Base-by-base conservation (phyloP, 1,140 invertebrate genomes). In the Popillia japonica region DNA sequence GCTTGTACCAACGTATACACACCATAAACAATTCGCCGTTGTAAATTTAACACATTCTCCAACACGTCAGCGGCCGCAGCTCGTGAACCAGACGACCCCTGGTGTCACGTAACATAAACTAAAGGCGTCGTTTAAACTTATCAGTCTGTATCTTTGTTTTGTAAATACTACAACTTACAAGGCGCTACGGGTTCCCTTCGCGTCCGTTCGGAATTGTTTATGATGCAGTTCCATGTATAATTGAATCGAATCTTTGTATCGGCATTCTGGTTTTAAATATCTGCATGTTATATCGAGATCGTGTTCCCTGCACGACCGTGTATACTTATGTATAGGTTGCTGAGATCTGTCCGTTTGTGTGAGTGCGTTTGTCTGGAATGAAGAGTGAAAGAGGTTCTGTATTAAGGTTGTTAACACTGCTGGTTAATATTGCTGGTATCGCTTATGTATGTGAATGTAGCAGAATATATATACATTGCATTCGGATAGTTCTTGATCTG, bases 161-260 rank as follows among this genome's bases (percentile, higher is more conserved):
- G 79, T 79, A 79, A 79, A 79, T 75, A 73, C 79, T 79, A 79
- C 79, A 79, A 79, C 76, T 79, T 79, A 79, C 79, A 79, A 79
- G 79, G 77, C 76, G 76, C 78, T 78, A 76, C 78, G 78, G 40
- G 78, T 74, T 64, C 27, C 48, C 59, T 72, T 72, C 64, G 68
- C 6, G 27, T n/a, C 40, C 61, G 61, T 48, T 48, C 44, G 40
- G 74, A 75, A 48, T 75, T 75, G 74, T 75, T 75, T 75, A 75
- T 75, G 44, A 40, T 40, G 74, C 42, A 55, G 74, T 75, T 27
- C 41, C 9, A 48, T 75, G 44, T 75, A 75, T 48, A 75, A 75
- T 55, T 55, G 74, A 75, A 48, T 48, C 40, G 74, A 42, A 22
- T 27, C 42, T 40, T 48, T 42, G 22, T 55, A 42, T 75, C 74